phyloP scores from a whole-genome alignment of 2,113 vertebrate species.

The Maccullochella peelii region DNA sequence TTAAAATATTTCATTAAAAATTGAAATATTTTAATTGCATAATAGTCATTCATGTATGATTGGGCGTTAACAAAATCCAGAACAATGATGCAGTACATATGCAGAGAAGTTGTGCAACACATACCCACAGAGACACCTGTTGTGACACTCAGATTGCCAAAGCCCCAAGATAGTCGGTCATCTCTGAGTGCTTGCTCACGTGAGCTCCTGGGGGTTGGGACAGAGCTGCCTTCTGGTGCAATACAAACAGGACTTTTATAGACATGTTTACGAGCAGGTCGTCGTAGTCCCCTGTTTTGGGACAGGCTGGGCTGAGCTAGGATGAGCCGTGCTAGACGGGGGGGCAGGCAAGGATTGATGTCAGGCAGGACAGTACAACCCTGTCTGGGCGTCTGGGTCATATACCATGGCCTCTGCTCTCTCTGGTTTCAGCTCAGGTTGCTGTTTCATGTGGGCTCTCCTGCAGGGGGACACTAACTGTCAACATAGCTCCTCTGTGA shows the following conservation, averaged over 20 bases:
- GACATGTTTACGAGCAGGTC: slow-evolving; percentile 79
- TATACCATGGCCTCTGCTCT: slow-evolving; percentile 71
- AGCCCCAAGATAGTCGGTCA: slow-evolving; percentile 72
- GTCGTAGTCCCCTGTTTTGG: slow-evolving; percentile 64
- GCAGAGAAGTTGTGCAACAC: slow-evolving; percentile 38
- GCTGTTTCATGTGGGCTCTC: slow-evolving; percentile 73
- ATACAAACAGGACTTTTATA: slow-evolving; percentile 83
- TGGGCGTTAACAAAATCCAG: slow-evolving; percentile 23
- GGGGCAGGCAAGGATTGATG: slow-evolving; percentile 67
- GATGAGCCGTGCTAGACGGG: slow-evolving; percentile 22
- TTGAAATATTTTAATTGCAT: not conserved
- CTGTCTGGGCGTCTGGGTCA: slow-evolving; percentile 80
- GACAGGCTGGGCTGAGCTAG: slow-evolving; percentile 43
- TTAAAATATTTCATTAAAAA: not conserved
- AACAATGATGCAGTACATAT: slow-evolving; percentile 48
- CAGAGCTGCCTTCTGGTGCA: slow-evolving; percentile 66
- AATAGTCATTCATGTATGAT: not conserved
- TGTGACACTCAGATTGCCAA: slow-evolving; percentile 64
- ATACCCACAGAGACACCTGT: slow-evolving; percentile 69
- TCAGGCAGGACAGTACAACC: slow-evolving; percentile 64
- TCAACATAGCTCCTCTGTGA: slow-evolving; percentile 75
- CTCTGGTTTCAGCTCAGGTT: slow-evolving; percentile 80
- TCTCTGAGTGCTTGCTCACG: slow-evolving; percentile 57
- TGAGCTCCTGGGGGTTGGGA: slow-evolving; percentile 62
- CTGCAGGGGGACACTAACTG: slow-evolving; percentile 78